Evolutionary conservation across 2,113 vertebrate genomes (phyloP).

Genomic region (Pterocles gutturalis): DNA sequence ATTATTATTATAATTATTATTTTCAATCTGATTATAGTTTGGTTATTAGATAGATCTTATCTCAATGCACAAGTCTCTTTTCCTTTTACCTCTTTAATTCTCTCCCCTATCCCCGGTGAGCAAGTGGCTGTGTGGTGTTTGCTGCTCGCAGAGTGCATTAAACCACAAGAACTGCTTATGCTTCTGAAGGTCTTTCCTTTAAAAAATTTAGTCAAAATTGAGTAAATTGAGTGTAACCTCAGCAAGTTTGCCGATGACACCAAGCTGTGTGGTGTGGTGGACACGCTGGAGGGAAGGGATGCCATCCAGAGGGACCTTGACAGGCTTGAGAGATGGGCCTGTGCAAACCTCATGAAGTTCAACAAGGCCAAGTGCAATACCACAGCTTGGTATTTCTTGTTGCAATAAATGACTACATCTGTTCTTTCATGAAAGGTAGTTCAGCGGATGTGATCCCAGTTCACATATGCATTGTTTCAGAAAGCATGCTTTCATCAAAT

Average conservation of each 20-base stretch:
- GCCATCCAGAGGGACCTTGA: neutral
- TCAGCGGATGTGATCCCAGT: neutral
- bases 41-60: too few relatives aligned
- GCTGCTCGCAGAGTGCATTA: too few relatives aligned
- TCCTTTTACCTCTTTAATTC: too few relatives aligned
- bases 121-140: too few relatives aligned
- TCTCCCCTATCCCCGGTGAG: too few relatives aligned
- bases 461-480: neutral
- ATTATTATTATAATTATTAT: too few relatives aligned
- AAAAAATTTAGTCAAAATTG: neutral
- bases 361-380: neutral
- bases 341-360: neutral
- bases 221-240: neutral
- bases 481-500: neutral
- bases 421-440: neutral
- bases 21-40: too few relatives aligned
- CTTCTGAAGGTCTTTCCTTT: neutral
- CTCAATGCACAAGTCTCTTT: too few relatives aligned
- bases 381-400: neutral
- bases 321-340: neutral
- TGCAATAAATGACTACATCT: neutral
- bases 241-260: too few relatives aligned
- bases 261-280: too few relatives aligned
- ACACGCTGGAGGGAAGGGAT: too few relatives aligned
- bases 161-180: neutral